A percentile compares a stretch with the other conserved stretches of the same genome.
Conservation (phyloP, 2,113 vertebrate species). For the Indicator indicator region DNA sequence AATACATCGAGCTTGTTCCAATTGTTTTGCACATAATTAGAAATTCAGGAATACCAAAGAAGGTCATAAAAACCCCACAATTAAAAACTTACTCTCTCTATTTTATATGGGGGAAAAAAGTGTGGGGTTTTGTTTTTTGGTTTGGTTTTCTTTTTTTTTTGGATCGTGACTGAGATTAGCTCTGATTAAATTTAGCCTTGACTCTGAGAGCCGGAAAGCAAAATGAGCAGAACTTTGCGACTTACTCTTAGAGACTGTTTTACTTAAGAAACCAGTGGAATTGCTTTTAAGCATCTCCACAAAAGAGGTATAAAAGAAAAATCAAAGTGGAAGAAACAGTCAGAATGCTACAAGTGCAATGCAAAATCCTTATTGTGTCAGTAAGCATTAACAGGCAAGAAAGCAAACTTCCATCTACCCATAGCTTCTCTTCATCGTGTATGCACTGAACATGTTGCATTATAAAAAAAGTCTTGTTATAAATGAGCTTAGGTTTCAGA, state of each 20-base stretch:
- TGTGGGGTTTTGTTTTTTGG: background rate
- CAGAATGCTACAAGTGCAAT: background rate
- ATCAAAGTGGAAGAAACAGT: background rate
- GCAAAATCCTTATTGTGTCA: background rate
- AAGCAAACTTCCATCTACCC: background rate
- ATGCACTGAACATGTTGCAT: too few relatives aligned
- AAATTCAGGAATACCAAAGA: conserved; percentile 5
- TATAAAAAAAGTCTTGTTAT: background rate
- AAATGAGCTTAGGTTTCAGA: background rate
- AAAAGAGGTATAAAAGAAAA: background rate
- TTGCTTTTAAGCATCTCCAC: background rate
- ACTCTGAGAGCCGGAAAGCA: background rate
- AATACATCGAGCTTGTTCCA: background rate
- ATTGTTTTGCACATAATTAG: conserved; percentile 39
- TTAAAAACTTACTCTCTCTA: conserved; percentile 3
- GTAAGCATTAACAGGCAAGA: background rate
- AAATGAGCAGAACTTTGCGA: background rate
- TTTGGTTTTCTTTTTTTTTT: background rate
- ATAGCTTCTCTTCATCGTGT: too few relatives aligned
- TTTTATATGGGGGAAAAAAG: background rate
- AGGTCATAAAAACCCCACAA: background rate
- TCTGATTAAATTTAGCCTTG: background rate
- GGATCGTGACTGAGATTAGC: background rate
- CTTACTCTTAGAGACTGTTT: background rate
- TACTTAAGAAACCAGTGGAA: background rate